phyloP scores from a whole-genome alignment of 2,888 invertebrate genomes.

The Phragmatobia fuliginosa region DNA sequence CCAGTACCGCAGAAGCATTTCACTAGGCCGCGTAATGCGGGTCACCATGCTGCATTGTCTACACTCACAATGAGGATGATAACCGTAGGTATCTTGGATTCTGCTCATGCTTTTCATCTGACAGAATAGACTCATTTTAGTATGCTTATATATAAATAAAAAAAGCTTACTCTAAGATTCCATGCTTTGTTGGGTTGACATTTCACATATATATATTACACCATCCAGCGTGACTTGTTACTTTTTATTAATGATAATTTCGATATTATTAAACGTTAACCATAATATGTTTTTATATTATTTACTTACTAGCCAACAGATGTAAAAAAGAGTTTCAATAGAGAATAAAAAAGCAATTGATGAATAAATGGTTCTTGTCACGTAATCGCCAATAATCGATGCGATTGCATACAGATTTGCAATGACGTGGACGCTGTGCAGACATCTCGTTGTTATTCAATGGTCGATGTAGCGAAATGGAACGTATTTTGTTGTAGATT shows the following conservation, averaged over 20 bases:
- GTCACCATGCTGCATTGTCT: too few species aligned
- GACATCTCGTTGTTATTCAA: not conserved
- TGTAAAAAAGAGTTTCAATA: conserved; percentile 36
- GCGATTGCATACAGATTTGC: conserved; percentile 44
- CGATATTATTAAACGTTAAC: conserved; percentile 6
- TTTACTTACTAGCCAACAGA: conserved; percentile 22
- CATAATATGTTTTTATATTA: conserved; percentile 27
- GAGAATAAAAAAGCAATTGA: conserved; percentile 52
- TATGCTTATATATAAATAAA: too few species aligned
- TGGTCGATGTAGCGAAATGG: not conserved
- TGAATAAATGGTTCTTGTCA: conserved; percentile 53
- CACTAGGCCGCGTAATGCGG: too few species aligned
- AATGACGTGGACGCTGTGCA: not conserved
- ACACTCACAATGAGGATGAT: too few species aligned
- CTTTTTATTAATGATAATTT: not conserved
- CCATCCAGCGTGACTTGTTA: conserved; percentile 1
- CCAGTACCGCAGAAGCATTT: too few species aligned
- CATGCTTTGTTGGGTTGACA: not conserved
- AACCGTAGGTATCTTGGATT: too few species aligned
- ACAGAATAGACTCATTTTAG: too few species aligned
- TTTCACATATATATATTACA: not conserved
- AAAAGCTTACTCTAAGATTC: too few species aligned
- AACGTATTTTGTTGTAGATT: not conserved
- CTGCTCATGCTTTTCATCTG: too few species aligned
- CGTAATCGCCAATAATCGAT: conserved; percentile 54